These are phyloP conservation scores for Takifugu rubripes DNA, from an alignment of 2,797 vertebrate genomes.

Conservation along the genomic window DNA sequence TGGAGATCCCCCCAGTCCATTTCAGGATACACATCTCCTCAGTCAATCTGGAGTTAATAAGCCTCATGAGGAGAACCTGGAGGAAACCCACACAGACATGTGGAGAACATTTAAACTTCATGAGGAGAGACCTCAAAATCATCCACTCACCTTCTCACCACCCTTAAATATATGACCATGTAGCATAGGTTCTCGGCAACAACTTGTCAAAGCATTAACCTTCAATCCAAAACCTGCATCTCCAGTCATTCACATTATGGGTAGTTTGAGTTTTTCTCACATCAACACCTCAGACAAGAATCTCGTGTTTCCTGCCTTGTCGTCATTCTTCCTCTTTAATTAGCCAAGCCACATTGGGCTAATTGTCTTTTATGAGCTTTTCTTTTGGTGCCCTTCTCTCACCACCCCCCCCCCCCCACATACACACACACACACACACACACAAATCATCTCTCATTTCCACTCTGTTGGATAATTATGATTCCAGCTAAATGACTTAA, in stretches of 20 bases:
- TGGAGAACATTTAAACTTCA: too few species aligned
- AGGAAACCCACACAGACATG: too few species aligned
- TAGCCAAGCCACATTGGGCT: slow-evolving; percentile 59
- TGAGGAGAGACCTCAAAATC: too few species aligned
- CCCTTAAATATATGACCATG: too few species aligned
- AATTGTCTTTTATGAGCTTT: slow-evolving; percentile 72
- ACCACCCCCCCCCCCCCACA: slow-evolving; percentile 2
- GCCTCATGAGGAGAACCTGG: too few species aligned
- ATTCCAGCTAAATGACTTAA: slow-evolving; percentile 47
- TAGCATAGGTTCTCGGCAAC: too few species aligned
- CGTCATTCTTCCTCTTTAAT: slow-evolving; percentile 64
- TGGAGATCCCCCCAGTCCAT: too few species aligned
- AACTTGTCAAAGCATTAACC: too few species aligned
- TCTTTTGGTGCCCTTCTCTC: slow-evolving; percentile 42
- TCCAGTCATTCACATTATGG: background rate
- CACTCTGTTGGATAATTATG: slow-evolving; percentile 55
- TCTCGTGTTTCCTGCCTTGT: slow-evolving; percentile 27
- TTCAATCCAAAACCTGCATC: too few species aligned
- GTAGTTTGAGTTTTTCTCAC: background rate
- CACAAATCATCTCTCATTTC: slow-evolving; percentile 43
- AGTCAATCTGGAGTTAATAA: too few species aligned
- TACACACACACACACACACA: background rate
- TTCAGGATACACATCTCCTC: too few species aligned
- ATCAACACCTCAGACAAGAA: background rate
- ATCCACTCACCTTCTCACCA: too few species aligned